phyloP scores from a whole-genome alignment of 2,888 invertebrate species.

The Rhagium mordax region DNA sequence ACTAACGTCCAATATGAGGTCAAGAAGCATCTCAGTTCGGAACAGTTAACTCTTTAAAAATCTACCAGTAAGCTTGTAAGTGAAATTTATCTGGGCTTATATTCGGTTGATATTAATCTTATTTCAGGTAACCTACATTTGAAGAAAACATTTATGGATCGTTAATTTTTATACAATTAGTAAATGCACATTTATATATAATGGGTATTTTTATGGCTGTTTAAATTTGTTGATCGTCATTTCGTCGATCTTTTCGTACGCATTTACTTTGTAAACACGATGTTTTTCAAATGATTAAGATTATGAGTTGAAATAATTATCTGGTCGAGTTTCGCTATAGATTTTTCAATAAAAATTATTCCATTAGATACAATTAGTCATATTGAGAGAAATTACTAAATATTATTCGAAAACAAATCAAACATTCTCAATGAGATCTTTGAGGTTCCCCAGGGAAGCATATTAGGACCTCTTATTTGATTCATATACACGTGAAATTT shows the following conservation, averaged over 20 bases:
- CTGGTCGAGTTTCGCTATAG: no score
- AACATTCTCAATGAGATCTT: no score
- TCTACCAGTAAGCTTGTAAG: not conserved
- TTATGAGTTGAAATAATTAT: no score
- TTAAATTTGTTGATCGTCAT: slow-evolving; percentile 2
- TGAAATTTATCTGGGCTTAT: slow-evolving; percentile 1
- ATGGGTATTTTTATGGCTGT: slow-evolving; percentile 4
- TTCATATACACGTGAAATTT: no score
- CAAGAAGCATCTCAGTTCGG: not conserved
- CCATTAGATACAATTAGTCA: no score
- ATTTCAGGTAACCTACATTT: not conserved
- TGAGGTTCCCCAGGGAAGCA: no score
- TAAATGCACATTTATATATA: not conserved
- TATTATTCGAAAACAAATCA: no score
- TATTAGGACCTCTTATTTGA: no score
- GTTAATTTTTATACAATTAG: slow-evolving; percentile 1
- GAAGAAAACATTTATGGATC: not conserved
- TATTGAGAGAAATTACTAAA: no score
- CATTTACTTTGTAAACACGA: no score
- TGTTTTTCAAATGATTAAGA: no score
- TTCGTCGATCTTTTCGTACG: not conserved
- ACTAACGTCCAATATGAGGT: not conserved
- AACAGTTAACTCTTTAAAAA: not conserved
- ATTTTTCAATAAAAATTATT: no score
- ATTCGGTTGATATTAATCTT: not conserved